Evolutionary conservation across 1,140 invertebrate genomes (phyloP), one percentile per base, ranked within the genome.

Genomic region (Sycophaga agraensis): DNA sequence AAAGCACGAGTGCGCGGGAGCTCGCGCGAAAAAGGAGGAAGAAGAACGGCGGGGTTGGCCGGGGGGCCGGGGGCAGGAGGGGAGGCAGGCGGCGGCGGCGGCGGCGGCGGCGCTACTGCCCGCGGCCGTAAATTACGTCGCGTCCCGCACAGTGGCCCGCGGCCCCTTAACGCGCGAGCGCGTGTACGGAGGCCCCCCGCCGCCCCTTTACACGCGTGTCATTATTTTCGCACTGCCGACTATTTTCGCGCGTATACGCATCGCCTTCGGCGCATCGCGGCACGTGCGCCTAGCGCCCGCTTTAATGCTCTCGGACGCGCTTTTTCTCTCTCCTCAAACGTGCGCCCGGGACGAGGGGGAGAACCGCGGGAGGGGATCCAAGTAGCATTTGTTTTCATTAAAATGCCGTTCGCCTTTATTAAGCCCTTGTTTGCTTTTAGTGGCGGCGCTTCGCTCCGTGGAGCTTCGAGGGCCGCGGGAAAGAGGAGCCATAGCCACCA

Each of bases 351-450:
- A 37, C 6, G 24, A 21, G 39, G 24, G 35, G 16, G 24, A 26
- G 21, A 48, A 51, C n/a, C n/a, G n/a, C n/a, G n/a, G n/a, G 37
- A 31, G 51, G 34, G 49, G 35, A 53, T 59, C 51, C 48, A 39
- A 70, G 67, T 70, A 68, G 68, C 71, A 72, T 76, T 79, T 76
- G 71, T 78, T 78, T 74, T 69, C 73, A 70, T 73, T 78, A 75
- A 76, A 76, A 77, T 70, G 69, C 60, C 66, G 65, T 66, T 68
- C 59, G 51, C 60, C 56, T 66, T 61, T 65, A 70, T 61, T 61
- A 61, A 61, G 51, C 39, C 68, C 62, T 68, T 70, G 68, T 63
- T 59, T 54, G 26, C 59, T 51, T 66, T 67, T 62, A 58, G 64
- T 60, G 63, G 31, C 49, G 62, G 50, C 53, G 55, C 43, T 66